Conservation (phyloP, 2,888 invertebrate species). For the Gymnosoma rotundatum region DNA sequence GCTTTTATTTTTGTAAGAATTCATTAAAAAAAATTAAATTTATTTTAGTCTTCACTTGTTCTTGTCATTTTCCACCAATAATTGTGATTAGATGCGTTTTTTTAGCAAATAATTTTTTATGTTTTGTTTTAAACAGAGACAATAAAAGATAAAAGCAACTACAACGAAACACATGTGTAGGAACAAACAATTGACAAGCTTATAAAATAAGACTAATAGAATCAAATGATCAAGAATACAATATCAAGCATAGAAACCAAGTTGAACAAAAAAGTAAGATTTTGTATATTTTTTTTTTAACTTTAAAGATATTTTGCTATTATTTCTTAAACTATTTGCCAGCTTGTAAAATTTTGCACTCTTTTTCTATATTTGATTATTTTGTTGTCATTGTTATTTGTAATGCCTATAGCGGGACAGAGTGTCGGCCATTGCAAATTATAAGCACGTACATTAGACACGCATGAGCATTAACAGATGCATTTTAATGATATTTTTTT, state of each 20-base stretch:
- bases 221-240: too few relatives aligned
- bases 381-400: constrained; percentile 14
- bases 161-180: neutral
- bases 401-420: constrained; percentile 23
- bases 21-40: too few relatives aligned
- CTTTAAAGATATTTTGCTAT: neutral
- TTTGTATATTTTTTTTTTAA: neutral
- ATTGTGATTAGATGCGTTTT: constrained; percentile 20
- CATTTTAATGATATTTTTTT: constrained; percentile 18
- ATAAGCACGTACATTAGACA: constrained; percentile 62
- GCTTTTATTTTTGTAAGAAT: too few relatives aligned
- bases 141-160: constrained; percentile 14
- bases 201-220: too few relatives aligned
- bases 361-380: constrained; percentile 40
- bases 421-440: constrained; percentile 68
- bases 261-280: neutral
- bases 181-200: too few relatives aligned
- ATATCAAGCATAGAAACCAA: too few relatives aligned
- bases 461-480: neutral
- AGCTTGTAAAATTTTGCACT: constrained; percentile 64
- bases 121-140: constrained; percentile 21
- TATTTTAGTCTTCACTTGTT: too few relatives aligned
- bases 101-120: constrained; percentile 27
- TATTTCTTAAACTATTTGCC: constrained; percentile 63
- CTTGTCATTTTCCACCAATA: neutral